These are phyloP conservation scores for Margarornis squamiger DNA, from an alignment of 2,797 vertebrate species.

Conservation along the genomic window DNA sequence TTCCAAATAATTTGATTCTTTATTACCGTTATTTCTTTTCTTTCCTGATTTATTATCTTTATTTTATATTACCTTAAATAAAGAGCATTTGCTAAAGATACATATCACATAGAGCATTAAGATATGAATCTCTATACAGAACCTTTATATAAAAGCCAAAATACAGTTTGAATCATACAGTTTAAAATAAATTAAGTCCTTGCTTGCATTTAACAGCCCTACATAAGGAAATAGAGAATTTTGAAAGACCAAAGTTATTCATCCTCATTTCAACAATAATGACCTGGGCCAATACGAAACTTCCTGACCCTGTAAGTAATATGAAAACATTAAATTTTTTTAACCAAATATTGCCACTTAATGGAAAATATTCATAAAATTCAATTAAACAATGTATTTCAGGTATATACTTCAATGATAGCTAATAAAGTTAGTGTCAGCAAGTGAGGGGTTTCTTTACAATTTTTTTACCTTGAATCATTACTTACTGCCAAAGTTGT, in stretches of 20 bases:
- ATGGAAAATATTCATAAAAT: background rate
- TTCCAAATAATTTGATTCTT: background rate
- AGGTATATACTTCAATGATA: background rate
- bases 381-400: background rate
- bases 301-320: constrained; percentile 80
- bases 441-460: rapidly evolving
- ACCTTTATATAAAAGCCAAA: background rate
- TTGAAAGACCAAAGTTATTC: constrained; percentile 84
- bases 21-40: background rate
- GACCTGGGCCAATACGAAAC: constrained; percentile 88
- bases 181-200: background rate
- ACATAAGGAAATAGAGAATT: constrained; percentile 73
- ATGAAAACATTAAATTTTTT: background rate
- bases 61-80: background rate
- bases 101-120: background rate
- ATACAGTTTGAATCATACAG: background rate
- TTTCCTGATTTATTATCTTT: background rate
- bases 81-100: background rate
- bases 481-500: background rate
- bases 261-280: constrained; percentile 91
- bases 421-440: background rate
- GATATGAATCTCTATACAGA: background rate
- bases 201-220: constrained; percentile 77
- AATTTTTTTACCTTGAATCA: background rate
- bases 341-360: background rate